A percentile compares a stretch with the other conserved stretches of the same genome.
phyloP scores from a whole-genome alignment of 2,888 invertebrate genomes.

The Eupithecia dodoneata region DNA sequence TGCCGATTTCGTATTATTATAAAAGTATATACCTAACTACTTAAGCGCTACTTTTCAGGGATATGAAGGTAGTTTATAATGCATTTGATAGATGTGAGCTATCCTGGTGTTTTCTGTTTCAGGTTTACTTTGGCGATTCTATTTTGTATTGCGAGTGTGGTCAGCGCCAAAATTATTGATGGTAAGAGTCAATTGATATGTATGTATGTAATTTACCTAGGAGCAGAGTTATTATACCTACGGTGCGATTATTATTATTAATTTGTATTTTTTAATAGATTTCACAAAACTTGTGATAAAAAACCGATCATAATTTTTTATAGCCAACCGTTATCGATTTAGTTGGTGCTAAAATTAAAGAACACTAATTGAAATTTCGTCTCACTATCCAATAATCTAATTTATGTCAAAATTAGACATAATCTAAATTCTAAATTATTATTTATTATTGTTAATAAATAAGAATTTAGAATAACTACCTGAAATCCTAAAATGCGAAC shows the following conservation, averaged over 20 bases:
- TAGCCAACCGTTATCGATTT: neutral
- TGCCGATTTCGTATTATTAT: neutral
- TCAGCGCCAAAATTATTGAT: constrained; percentile 17
- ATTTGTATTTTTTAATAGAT: neutral
- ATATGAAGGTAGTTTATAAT: neutral
- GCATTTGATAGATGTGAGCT: neutral
- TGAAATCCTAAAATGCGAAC: no score
- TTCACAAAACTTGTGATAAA: neutral
- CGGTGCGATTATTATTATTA: neutral
- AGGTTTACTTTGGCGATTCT: constrained; percentile 21
- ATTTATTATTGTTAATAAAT: neutral
- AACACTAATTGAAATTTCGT: neutral
- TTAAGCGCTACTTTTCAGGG: neutral
- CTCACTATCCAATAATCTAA: no score
- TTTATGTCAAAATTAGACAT: neutral
- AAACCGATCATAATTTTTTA: neutral
- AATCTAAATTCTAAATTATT: neutral
- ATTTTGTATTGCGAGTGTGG: constrained; percentile 12
- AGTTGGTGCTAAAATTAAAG: constrained; percentile 1
- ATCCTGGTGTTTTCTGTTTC: constrained; percentile 17
- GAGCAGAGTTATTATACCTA: neutral
- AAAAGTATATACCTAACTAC: neutral
- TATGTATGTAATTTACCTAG: no score
- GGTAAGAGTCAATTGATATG: constrained; percentile 10
- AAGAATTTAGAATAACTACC: no score